Evolutionary conservation across 1,140 invertebrate genomes (phyloP).

Genomic region (Tachypleus tridentatus): DNA sequence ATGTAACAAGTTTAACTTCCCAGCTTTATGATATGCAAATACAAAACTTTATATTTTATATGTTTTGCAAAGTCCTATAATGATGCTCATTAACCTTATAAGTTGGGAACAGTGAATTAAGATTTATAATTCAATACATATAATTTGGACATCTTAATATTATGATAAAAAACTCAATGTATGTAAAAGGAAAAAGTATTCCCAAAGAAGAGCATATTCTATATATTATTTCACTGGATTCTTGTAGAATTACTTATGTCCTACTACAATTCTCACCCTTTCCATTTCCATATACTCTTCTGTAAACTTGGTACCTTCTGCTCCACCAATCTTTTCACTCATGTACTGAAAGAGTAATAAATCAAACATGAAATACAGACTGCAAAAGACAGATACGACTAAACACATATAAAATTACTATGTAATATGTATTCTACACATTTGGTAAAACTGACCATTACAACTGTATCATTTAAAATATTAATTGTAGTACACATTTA

Average conservation of each 20-base stretch:
- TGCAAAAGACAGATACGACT: background rate
- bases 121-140: too few species aligned
- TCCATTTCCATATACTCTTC: constrained; percentile 99
- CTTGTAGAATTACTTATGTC: background rate
- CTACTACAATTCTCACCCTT: constrained; percentile 53
- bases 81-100: too few species aligned
- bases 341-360: constrained; percentile 72
- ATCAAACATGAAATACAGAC: background rate
- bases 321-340: constrained; percentile 99
- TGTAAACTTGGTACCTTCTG: constrained; percentile 97
- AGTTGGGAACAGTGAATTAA: too few species aligned
- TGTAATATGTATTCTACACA: background rate
- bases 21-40: too few species aligned
- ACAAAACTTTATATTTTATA: too few species aligned
- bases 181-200: background rate
- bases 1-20: too few species aligned
- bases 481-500: background rate
- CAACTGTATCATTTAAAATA: background rate
- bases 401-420: constrained; percentile 1
- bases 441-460: background rate
- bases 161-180: too few species aligned
- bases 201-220: background rate
- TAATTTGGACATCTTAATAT: too few species aligned
- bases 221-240: background rate
- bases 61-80: too few species aligned